Base-by-base conservation (phyloP, 2,797 vertebrate genomes). In the Peromyscus aztecus region DNA sequence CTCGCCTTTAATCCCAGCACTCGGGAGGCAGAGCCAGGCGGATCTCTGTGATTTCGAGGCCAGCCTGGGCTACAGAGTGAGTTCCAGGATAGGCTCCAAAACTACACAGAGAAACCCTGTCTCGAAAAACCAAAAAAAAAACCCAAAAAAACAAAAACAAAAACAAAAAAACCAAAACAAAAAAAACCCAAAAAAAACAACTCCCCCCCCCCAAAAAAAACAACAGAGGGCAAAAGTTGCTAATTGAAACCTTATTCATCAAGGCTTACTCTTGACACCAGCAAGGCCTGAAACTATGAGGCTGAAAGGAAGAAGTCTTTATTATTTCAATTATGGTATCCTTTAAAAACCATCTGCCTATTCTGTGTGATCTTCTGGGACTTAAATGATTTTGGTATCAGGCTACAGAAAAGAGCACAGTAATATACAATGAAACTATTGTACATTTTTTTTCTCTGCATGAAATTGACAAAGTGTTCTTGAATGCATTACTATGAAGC, bases 381-480 rank as follows among this genome's bases (percentile, higher is more conserved):
- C 59, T 46, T 61, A 59, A 63, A 76, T 83, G 86, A 91, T 95
- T 93, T 92, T 88, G 90, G 71, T 93, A n/a, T 93, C 46, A 94
- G 76, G 80, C 61, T 93, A 94, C 9, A 93, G 71, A 96, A 96
- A 59, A 96, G n/a, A 92, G 49, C 40, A 57, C 0, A 82, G 43
- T 83, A 73, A 96, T 88, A 86, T 73, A 77, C 82, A 73, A 95
- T 85, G 55, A 81, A 92, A 90, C 29, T 67, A 81, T 2, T 81
- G 27, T 73, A 59, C 11, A 91, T 40, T 75, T 90, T 37, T n/a
- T 9, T 77, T 82, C 43, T 65, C 23, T 69, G 6, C 9, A 23
- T 52, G 55, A 90, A 93, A 78, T 1, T 63, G 87, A 88, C 37
- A 82, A 69, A 90, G 24, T 37, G 83, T 43, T 87, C 65, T 81